Evolutionary conservation across 2,113 vertebrate species (phyloP).

Genomic region (Anhinga anhinga): DNA sequence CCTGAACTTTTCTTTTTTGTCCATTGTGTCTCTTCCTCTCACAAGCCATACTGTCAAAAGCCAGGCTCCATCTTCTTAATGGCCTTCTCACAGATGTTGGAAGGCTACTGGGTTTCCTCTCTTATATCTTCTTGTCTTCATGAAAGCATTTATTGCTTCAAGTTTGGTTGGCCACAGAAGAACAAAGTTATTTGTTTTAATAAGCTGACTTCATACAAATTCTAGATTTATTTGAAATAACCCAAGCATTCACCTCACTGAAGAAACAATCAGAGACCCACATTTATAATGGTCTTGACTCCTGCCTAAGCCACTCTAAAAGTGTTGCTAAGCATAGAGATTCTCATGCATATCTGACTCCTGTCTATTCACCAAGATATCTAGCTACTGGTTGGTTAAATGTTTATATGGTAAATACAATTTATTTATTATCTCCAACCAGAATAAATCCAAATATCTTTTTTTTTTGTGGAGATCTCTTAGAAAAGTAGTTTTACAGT

Average conservation of each 20-base stretch:
- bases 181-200: background rate
- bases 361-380: background rate
- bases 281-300: background rate
- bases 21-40: background rate
- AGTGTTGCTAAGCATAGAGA: background rate
- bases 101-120: background rate
- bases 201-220: background rate
- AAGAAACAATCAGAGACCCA: background rate
- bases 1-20: background rate
- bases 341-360: background rate
- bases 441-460: background rate
- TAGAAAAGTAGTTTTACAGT: background rate
- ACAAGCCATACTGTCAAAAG: background rate
- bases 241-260: background rate
- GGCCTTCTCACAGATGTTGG: background rate
- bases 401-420: background rate
- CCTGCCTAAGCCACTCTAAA: background rate
- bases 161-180: background rate
- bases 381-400: background rate
- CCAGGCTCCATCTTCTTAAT: background rate
- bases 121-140: background rate
- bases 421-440: background rate
- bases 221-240: background rate
- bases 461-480: background rate
- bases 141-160: background rate